Conservation (phyloP, 2,113 vertebrate genomes). For the Brachirus orientalis region DNA sequence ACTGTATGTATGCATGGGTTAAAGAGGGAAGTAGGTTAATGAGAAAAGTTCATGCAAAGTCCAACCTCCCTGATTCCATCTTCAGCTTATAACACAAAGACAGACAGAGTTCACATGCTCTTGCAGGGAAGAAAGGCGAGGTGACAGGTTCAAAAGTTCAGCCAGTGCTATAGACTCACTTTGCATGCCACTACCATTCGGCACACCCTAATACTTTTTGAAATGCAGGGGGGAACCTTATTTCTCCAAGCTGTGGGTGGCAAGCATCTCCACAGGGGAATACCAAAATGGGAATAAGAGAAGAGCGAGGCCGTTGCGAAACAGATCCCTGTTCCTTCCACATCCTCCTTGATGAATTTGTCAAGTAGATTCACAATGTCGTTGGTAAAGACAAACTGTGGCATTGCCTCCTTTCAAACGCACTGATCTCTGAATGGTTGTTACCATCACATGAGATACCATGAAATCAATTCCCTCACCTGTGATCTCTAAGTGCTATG, state of each 20-base stretch:
- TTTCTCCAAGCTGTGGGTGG: constrained; percentile 68
- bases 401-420: constrained; percentile 60
- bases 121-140: constrained; percentile 72
- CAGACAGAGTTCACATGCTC: constrained; percentile 72
- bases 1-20: constrained; percentile 19
- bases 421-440: constrained; percentile 64
- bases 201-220: constrained; percentile 67
- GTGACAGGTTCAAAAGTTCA: constrained; percentile 85
- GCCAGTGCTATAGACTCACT: constrained; percentile 69
- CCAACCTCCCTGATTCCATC: constrained; percentile 78
- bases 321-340: constrained; percentile 48
- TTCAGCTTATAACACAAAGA: constrained; percentile 72
- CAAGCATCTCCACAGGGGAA: constrained; percentile 66
- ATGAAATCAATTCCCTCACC: constrained; percentile 79
- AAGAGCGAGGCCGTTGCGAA: constrained; percentile 41
- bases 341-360: constrained; percentile 63
- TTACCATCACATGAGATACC: constrained; percentile 67
- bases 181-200: constrained; percentile 79
- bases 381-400: constrained; percentile 41
- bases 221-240: constrained; percentile 66
- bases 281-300: constrained; percentile 63
- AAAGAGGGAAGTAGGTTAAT: constrained; percentile 74
- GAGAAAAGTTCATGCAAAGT: constrained; percentile 85
- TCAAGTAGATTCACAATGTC: constrained; percentile 59
- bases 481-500: constrained; percentile 54